Base-by-base conservation (phyloP, 2,113 vertebrate genomes). In the Anas platyrhynchos region DNA sequence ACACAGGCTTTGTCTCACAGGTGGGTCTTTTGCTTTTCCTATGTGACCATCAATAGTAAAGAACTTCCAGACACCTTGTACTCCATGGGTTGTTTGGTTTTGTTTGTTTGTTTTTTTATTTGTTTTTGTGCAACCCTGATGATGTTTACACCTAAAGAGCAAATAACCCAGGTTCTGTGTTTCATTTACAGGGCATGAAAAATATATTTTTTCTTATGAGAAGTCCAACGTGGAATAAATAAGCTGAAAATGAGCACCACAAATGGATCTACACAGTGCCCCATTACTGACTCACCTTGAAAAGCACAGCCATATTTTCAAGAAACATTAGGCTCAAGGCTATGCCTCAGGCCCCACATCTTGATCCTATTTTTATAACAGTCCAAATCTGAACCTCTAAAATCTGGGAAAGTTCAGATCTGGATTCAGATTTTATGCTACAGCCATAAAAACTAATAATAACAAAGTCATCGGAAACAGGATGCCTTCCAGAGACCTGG, bases 381-480 rank as follows among this genome's bases (percentile, higher is more conserved):
- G 76, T 77, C 67, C 75, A 66, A 83, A 88, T 80, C 8, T 80
- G 61, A 93, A 86, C 34, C 68, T 95, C 75, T 88, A 50, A 82
- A 91, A 90, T 94, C 76, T 94, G 74, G 58, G 46, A 74, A 94
- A 93, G 86, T 91, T 86, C 72, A 93, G 93, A 86, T 91, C 38
- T 75, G 52, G 73, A 86, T 84, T 88, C 61, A 56, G 13, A 94
- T 86, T 84, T 88, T 86, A 75, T 56, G 52, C 56, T 88, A 38
- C 46, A 75, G 29, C 68, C 56, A 91, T 95, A 93, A 95, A 93
- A 93, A 59, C 86, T 93, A 95, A 88, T 93, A 94, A 93, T 92
- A 93, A 91, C 80, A 88, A 78, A 75, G 32, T 91, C 85, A 84
- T 83, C 3, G 21, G 94, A 91, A 97, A 84, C 41, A 86, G 69